These are phyloP conservation scores for Lucilia sericata DNA, from an alignment of 1,140 invertebrate species.

Conservation along the genomic window DNA sequence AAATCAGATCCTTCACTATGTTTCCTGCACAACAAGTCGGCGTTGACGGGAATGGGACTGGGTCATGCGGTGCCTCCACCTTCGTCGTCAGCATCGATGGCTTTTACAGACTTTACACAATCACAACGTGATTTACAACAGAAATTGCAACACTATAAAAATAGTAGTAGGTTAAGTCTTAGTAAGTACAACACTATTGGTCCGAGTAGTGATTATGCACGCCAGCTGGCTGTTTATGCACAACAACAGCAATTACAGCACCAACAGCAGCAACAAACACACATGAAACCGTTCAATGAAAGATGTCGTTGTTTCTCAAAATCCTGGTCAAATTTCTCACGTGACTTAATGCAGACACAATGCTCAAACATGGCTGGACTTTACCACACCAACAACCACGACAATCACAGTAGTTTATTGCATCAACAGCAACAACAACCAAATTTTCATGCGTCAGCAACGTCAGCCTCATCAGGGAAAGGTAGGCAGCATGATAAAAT, in stretches of 20 bases:
- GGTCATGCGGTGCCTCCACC: background rate
- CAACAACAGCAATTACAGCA: slow-evolving; percentile 58
- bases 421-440: slow-evolving; percentile 44
- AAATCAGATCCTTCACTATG: slow-evolving; percentile 63
- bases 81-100: background rate
- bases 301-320: slow-evolving; percentile 64
- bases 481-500: slow-evolving; percentile 43
- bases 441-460: slow-evolving; percentile 37
- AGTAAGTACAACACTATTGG: slow-evolving; percentile 66
- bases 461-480: slow-evolving; percentile 44
- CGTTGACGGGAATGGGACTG: slow-evolving; percentile 39
- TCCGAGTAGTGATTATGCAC: slow-evolving; percentile 63
- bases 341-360: slow-evolving; percentile 47
- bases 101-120: slow-evolving; percentile 38
- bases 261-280: slow-evolving; percentile 57
- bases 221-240: slow-evolving; percentile 61
- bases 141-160: slow-evolving; percentile 37
- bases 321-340: slow-evolving; percentile 62
- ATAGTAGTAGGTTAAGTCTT: slow-evolving; percentile 47
- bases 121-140: slow-evolving; percentile 47
- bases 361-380: background rate
- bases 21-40: slow-evolving; percentile 51
- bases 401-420: slow-evolving; percentile 41
- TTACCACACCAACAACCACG: slow-evolving; percentile 30
- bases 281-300: slow-evolving; percentile 34